A percentile compares a stretch with the other conserved stretches of the same genome.
Conservation (phyloP, 2,797 vertebrate genomes). For the Selene dorsalis region DNA sequence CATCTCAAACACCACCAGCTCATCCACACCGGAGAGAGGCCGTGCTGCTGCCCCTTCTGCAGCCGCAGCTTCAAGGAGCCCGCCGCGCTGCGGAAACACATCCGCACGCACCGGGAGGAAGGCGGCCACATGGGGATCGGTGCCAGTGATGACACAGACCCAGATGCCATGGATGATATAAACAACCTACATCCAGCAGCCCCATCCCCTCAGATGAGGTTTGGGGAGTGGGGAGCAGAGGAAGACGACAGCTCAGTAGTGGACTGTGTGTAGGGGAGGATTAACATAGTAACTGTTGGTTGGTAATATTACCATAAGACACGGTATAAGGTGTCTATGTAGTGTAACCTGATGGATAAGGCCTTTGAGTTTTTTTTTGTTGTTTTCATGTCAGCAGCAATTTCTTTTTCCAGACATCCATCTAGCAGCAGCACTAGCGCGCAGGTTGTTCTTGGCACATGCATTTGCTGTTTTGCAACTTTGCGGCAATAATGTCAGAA, state of each 20-base stretch:
- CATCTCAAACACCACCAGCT: conserved; percentile 89
- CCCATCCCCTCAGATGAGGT: conserved; percentile 85
- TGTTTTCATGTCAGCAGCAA: conserved; percentile 19
- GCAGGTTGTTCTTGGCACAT: conserved; percentile 35
- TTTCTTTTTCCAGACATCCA: not conserved
- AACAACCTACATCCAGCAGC: conserved; percentile 82
- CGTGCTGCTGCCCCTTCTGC: conserved; percentile 87
- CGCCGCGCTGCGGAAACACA: conserved; percentile 84
- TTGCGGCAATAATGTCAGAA: conserved; percentile 8
- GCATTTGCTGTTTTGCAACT: not conserved
- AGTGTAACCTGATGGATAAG: conserved; percentile 29
- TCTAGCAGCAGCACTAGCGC: conserved; percentile 14
- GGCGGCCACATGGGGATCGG: conserved; percentile 76
- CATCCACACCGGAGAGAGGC: conserved; percentile 87
- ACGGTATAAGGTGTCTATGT: conserved; percentile 21
- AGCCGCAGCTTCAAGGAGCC: conserved; percentile 87
- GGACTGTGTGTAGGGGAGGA: conserved; percentile 80
- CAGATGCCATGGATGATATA: conserved; percentile 80
- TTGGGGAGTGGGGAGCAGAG: conserved; percentile 85
- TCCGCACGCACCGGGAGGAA: conserved; percentile 84
- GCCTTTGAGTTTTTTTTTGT: conserved; percentile 29
- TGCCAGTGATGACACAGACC: conserved; percentile 68
- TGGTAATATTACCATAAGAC: not conserved
- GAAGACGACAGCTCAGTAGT: conserved; percentile 81
- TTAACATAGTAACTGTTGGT: not conserved